Conservation (phyloP, 2,113 vertebrate species). For the Spea bombifrons region DNA sequence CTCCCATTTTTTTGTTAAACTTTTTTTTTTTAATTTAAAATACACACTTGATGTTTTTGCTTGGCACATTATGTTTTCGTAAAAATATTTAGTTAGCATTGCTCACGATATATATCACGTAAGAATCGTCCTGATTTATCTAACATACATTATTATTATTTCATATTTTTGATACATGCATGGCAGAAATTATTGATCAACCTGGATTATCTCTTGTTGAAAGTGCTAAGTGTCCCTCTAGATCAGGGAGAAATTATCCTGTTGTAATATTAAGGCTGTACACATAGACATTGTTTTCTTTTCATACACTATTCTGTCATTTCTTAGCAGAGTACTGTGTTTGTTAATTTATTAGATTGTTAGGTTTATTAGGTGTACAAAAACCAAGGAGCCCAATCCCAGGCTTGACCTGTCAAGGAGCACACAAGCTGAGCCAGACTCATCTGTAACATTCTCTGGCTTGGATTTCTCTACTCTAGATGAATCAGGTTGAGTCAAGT, state of each 20-base stretch:
- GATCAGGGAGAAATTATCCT: conserved; percentile 16
- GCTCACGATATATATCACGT: conserved; percentile 1
- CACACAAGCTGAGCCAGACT: too few species aligned
- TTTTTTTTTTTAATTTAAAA: conserved; percentile 43
- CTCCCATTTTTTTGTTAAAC: conserved; percentile 37
- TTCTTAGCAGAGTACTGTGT: too few species aligned
- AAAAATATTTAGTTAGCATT: conserved; percentile 34
- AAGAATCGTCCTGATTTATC: conserved; percentile 38
- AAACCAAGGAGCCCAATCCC: too few species aligned
- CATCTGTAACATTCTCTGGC: too few species aligned
- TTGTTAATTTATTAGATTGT: too few species aligned
- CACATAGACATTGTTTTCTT: not conserved
- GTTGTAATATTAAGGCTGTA: not conserved
- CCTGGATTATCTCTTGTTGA: conserved; percentile 31
- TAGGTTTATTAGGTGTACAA: too few species aligned
- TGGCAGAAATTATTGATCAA: conserved; percentile 33
- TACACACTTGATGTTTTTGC: conserved; percentile 26
- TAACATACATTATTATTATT: conserved; percentile 14
- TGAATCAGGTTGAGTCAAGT: too few species aligned
- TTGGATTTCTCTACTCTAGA: too few species aligned
- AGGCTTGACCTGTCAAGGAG: too few species aligned
- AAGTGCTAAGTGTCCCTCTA: conserved; percentile 38
- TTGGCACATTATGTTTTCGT: conserved; percentile 45
- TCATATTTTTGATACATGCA: conserved; percentile 5
- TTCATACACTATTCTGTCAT: too few species aligned